A percentile compares a stretch with the other conserved stretches of the same genome.
Evolutionary conservation across 2,797 vertebrate genomes (phyloP).

Genomic region (Eulemur rubriventer): DNA sequence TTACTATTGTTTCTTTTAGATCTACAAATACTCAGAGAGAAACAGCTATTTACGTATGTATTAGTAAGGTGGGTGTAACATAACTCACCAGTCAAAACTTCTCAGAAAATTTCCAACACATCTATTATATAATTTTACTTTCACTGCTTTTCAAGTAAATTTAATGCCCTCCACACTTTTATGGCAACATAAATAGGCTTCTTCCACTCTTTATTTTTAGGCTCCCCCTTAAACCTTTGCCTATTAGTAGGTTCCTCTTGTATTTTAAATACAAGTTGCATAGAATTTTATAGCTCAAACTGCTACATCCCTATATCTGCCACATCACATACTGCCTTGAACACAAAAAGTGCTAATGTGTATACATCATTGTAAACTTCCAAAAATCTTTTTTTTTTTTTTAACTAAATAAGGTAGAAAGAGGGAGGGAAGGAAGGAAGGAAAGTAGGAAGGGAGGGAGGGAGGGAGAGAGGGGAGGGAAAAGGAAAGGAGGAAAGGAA

Average conservation of each 20-base stretch:
- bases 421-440: not conserved
- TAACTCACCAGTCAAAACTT: not conserved
- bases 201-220: conserved; percentile 38
- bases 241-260: not conserved
- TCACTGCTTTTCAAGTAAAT: not conserved
- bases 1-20: not conserved
- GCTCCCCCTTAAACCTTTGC: not conserved
- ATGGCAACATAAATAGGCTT: not conserved
- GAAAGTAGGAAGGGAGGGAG: not conserved
- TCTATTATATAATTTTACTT: not conserved
- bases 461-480: not conserved
- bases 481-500: not conserved
- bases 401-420: not conserved
- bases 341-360: not conserved
- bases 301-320: not conserved
- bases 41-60: not conserved
- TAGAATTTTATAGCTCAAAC: not conserved
- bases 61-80: not conserved
- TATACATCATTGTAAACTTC: not conserved
- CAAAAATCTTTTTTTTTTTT: not conserved
- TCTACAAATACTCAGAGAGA: not conserved
- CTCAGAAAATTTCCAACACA: not conserved
- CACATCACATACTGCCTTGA: not conserved
- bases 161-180: not conserved
- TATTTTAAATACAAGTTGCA: not conserved